Percentiles rank a stretch among this genome's conserved stretches.
Conservation (phyloP, 2,888 invertebrate genomes). For the Apotomis capreana region DNA sequence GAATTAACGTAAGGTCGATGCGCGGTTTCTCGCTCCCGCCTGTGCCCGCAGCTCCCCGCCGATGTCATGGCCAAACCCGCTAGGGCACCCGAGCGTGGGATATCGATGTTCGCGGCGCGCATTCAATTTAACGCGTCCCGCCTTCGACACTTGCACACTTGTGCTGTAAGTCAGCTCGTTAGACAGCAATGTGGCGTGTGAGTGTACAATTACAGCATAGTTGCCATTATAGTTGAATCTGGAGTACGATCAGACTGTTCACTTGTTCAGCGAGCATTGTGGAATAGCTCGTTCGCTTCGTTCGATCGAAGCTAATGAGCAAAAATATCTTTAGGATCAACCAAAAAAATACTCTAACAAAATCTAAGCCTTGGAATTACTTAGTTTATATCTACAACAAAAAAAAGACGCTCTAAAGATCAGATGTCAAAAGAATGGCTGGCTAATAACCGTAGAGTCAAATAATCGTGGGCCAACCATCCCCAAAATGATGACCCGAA, state of each 20-base stretch:
- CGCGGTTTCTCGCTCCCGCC: too few species aligned
- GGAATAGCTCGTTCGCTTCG: neutral
- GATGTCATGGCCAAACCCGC: neutral
- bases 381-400: too few species aligned
- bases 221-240: constrained; percentile 14
- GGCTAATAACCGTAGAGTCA: too few species aligned
- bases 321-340: too few species aligned
- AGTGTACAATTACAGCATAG: constrained; percentile 35
- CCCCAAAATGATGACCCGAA: too few species aligned
- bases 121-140: constrained; percentile 52
- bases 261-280: neutral
- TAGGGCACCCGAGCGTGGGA: constrained; percentile 44
- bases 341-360: too few species aligned
- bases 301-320: neutral
- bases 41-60: too few species aligned
- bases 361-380: too few species aligned
- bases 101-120: constrained; percentile 45
- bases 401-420: too few species aligned
- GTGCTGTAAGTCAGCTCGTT: constrained; percentile 38
- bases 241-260: constrained; percentile 1
- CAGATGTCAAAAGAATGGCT: too few species aligned
- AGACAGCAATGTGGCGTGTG: constrained; percentile 33
- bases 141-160: constrained; percentile 40
- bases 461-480: too few species aligned
- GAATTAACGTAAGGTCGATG: too few species aligned